phyloP scores from a whole-genome alignment of 2,113 vertebrate species.

The Todiramphus saurophagus region DNA sequence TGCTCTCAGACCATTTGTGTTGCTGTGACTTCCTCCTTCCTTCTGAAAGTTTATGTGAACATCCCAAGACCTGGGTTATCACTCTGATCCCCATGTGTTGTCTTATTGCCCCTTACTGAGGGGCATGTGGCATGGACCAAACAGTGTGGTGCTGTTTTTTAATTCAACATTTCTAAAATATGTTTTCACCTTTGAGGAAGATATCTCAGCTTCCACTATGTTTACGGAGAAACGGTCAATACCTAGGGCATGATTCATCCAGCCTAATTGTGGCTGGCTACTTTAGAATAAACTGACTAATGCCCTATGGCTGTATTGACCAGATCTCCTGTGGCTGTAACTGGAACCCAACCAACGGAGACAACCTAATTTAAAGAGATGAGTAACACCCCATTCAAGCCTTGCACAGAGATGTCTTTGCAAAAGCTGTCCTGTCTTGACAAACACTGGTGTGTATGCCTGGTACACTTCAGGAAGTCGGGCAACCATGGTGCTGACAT shows the following conservation, averaged over 20 bases:
- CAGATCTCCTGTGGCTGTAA: neutral
- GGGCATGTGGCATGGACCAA: neutral
- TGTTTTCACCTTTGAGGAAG: neutral
- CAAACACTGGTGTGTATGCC: neutral
- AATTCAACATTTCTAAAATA: neutral
- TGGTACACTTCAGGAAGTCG: neutral
- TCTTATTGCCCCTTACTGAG: neutral
- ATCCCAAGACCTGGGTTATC: neutral
- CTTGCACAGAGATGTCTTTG: neutral
- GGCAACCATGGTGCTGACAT: neutral
- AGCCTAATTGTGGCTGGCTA: slow-evolving; percentile 1
- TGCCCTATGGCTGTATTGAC: slow-evolving; percentile 48
- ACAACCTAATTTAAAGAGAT: slow-evolving; percentile 42
- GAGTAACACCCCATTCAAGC: neutral
- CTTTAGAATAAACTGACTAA: slow-evolving; percentile 25
- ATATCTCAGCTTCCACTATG: neutral
- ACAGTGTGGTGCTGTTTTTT: neutral
- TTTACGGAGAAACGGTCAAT: slow-evolving; percentile 1
- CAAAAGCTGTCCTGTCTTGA: neutral
- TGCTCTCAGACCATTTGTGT: neutral
- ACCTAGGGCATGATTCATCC: neutral
- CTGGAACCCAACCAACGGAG: neutral
- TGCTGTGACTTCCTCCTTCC: neutral
- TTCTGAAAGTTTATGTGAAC: neutral
- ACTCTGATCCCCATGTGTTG: neutral